phyloP scores from a whole-genome alignment of 2,797 vertebrate genomes.

The Clarias platycephalus region DNA sequence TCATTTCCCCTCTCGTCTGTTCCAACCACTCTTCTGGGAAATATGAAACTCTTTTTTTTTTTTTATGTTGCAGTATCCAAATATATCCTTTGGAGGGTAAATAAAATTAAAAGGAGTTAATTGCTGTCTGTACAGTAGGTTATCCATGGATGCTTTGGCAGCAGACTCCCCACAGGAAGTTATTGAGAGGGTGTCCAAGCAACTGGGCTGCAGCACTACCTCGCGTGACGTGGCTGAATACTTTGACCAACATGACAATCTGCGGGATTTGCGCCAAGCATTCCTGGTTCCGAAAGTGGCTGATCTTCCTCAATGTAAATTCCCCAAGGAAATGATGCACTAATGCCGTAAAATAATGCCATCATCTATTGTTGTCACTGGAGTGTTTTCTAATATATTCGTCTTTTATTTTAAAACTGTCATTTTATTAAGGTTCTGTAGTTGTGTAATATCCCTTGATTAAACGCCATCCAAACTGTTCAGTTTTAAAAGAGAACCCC shows the following conservation, averaged over 20 bases:
- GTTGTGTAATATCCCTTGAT: neutral
- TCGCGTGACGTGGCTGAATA: constrained; percentile 75
- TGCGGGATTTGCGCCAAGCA: constrained; percentile 75
- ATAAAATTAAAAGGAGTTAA: neutral
- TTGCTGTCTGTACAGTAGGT: neutral
- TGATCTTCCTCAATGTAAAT: constrained; percentile 85
- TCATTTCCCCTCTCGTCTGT: too few relatives aligned
- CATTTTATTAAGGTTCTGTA: neutral
- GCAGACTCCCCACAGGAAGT: constrained; percentile 57
- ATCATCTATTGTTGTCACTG: neutral
- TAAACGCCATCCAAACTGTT: neutral
- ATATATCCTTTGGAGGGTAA: too few relatives aligned
- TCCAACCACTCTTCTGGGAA: too few relatives aligned
- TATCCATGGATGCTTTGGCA: constrained; percentile 14
- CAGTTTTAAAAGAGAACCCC: neutral
- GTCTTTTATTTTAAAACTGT: neutral
- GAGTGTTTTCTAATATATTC: neutral
- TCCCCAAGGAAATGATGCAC: neutral
- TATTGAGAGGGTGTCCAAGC: constrained; percentile 67
- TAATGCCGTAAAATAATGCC: neutral
- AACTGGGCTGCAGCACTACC: constrained; percentile 71
- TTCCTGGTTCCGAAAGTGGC: constrained; percentile 84
- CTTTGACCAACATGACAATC: constrained; percentile 81
- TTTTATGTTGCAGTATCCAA: too few relatives aligned
- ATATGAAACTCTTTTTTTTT: too few relatives aligned